Evolutionary conservation across 2,888 invertebrate species (phyloP).

Genomic region (Melanostoma scalare): DNA sequence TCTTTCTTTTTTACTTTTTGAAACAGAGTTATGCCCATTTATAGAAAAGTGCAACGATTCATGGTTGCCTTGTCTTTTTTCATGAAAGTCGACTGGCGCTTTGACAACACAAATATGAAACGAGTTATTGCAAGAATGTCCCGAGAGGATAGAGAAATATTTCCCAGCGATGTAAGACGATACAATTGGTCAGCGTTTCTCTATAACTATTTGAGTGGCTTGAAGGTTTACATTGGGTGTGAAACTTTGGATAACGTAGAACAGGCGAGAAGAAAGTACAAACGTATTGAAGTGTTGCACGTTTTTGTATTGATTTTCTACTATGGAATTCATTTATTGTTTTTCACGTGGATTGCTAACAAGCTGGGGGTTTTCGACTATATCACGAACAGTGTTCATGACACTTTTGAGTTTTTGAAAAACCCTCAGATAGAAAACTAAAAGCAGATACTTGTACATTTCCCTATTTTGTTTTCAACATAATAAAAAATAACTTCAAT

Average conservation of each 20-base stretch:
- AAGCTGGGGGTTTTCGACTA: slow-evolving; percentile 44
- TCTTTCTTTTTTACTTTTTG: slow-evolving; percentile 28
- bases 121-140: slow-evolving; percentile 72
- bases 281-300: slow-evolving; percentile 18
- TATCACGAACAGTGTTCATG: slow-evolving; percentile 22
- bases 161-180: slow-evolving; percentile 73
- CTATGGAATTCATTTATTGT: slow-evolving; percentile 47
- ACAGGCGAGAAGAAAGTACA: slow-evolving; percentile 27
- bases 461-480: no score
- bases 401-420: slow-evolving; percentile 46
- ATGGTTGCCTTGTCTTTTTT: slow-evolving; percentile 71
- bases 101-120: slow-evolving; percentile 74
- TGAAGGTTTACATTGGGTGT: slow-evolving; percentile 64
- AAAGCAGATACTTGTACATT: background rate
- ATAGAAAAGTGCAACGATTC: slow-evolving; percentile 73
- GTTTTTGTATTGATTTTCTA: slow-evolving; percentile 23
- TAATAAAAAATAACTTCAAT: no score
- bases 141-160: slow-evolving; percentile 71
- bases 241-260: slow-evolving; percentile 52
- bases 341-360: slow-evolving; percentile 34
- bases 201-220: slow-evolving; percentile 67
- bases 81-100: slow-evolving; percentile 67
- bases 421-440: slow-evolving; percentile 35
- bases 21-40: slow-evolving; percentile 72
- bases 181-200: slow-evolving; percentile 58